Evolutionary conservation across 2,113 vertebrate genomes (phyloP), one percentile per base, ranked within the genome.

Genomic region (Oryzias melastigma): DNA sequence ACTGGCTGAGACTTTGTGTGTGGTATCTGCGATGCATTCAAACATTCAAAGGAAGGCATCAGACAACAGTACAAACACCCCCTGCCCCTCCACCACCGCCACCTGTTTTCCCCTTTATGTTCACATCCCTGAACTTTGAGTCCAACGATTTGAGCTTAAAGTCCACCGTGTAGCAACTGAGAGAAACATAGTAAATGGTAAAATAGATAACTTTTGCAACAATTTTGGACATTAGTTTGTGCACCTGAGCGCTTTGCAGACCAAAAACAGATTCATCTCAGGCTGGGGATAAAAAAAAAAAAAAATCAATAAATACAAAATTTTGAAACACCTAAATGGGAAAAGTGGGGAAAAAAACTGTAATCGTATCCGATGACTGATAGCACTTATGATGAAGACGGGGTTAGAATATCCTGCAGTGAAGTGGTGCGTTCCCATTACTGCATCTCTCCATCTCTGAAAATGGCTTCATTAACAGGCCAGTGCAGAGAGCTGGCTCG

Each of bases 401-500:
- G 73, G 85, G 81, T 84, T 88, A 85, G 76, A 85, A 85, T 82
- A 89, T 84, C 82, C 80, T 52, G 51, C 65, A 71, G 84, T 82
- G 81, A 82, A 85, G 84, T 83, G 69, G 81, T 79, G 68, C 57
- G 44, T 81, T 84, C 64, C 80, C 80, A 85, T 89, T 85, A 85
- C 63, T 54, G 68, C 77, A 73, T 80, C 82, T 83, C 82, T 81
- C 73, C 62, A 67, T 81, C 76, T 78, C 78, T 58, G 76, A 68
- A 88, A 85, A 83, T 73, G 80, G 84, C 78, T 87, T 90, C 87
- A 87, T 86, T 89, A 87, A 60, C 71, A 64, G 84, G 60, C 75
- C 66, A 52, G 69, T 47, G 62, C 78, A 19, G 65, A 85, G 82
- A 75, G 84, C 65, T 86, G 82, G 56, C 72, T 81, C 4, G 68